Evolutionary conservation across 1,140 invertebrate species (phyloP).

Genomic region (Platyscapa corneri): DNA sequence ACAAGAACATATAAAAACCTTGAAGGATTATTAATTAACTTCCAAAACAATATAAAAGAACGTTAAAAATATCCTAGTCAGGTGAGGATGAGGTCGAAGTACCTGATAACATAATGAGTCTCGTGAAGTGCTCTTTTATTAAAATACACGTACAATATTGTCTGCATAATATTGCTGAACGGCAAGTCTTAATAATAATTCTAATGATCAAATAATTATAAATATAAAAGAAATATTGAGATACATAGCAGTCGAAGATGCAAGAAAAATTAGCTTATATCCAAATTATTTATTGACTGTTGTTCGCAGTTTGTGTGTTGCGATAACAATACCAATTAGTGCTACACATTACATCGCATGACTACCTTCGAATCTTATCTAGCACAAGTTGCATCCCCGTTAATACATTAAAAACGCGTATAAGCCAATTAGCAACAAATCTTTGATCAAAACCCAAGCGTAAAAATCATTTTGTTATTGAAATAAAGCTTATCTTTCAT

Average conservation of each 20-base stretch:
- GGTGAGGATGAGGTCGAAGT: not conserved
- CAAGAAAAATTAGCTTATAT: not conserved
- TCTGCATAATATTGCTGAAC: not conserved
- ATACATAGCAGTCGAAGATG: not conserved
- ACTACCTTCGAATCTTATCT: not conserved
- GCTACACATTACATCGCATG: not conserved
- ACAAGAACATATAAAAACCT: not conserved
- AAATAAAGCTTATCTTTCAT: slow-evolving; percentile 2
- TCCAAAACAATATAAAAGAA: not conserved
- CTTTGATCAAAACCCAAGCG: not conserved
- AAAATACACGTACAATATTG: not conserved
- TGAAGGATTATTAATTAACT: not conserved
- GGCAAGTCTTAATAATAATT: not conserved
- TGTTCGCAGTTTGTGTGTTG: not conserved
- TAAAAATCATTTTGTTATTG: slow-evolving; percentile 4
- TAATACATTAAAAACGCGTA: not conserved
- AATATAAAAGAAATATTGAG: not conserved
- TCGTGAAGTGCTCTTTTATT: not conserved
- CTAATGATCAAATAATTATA: not conserved
- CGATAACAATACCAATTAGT: not conserved
- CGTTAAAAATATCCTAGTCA: not conserved
- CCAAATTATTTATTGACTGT: not conserved
- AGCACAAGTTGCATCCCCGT: not conserved
- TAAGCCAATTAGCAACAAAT: not conserved
- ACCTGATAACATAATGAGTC: not conserved